A percentile compares a stretch with the other conserved stretches of the same genome.
These are phyloP conservation scores for Dendrolimus punctatus DNA, from an alignment of 1,140 invertebrate species.

Conservation along the genomic window DNA sequence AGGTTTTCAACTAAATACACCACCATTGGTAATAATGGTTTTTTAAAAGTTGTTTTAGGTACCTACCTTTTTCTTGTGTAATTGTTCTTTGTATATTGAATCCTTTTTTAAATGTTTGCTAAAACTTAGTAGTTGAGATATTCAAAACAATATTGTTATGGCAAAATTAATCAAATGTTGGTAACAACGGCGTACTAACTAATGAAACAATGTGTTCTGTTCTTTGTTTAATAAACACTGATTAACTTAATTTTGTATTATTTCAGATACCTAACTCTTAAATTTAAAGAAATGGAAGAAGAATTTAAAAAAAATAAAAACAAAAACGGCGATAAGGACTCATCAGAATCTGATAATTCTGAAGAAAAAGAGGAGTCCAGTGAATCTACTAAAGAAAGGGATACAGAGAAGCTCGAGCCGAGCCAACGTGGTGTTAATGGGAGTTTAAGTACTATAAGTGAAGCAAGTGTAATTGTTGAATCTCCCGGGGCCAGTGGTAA, in stretches of 20 bases:
- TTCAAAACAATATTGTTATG: no score
- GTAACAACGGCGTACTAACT: no score
- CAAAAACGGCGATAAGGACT: slow-evolving; percentile 45
- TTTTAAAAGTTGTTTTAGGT: no score
- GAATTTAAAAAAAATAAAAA: slow-evolving; percentile 75
- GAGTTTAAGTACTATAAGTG: slow-evolving; percentile 16
- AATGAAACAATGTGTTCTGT: no score
- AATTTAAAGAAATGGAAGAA: slow-evolving; percentile 88
- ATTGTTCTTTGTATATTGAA: no score
- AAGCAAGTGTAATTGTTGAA: slow-evolving; percentile 40
- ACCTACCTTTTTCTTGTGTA: no score
- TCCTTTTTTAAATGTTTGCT: no score
- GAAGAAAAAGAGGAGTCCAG: slow-evolving; percentile 22
- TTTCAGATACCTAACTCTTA: slow-evolving; percentile 82
- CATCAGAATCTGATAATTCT: slow-evolving; percentile 17
- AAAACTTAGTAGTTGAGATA: no score
- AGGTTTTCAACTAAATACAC: no score
- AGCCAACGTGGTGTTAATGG: slow-evolving; percentile 3
- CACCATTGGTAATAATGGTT: no score
- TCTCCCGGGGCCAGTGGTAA: slow-evolving; percentile 53
- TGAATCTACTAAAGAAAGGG: slow-evolving; percentile 7
- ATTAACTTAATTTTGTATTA: slow-evolving; percentile 1
- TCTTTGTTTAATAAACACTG: no score
- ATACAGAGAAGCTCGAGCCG: slow-evolving; percentile 10
- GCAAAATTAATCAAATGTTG: no score